Base-by-base conservation (phyloP, 1,140 invertebrate genomes). In the Drosophila eugracilis region DNA sequence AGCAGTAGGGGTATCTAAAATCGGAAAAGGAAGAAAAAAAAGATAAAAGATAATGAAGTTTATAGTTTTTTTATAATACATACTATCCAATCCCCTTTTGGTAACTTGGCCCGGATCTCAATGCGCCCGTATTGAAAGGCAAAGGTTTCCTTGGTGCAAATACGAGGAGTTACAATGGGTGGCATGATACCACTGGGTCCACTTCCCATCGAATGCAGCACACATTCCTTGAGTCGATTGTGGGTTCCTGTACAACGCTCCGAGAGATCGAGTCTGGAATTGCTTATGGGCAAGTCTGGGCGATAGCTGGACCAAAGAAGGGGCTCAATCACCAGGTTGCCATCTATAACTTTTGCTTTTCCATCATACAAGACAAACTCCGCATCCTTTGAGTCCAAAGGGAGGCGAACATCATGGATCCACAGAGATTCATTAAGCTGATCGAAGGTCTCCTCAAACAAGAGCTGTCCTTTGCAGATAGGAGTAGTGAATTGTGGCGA, bases 401-500 rank as follows among this genome's bases (percentile, higher is more conserved):
- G 86, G 4, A 54, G 19, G 0, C 86, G 81, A 5, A 88, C 83
- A 12, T 90, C 86, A 5, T 77, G 75, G 0, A 57, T 49, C 86
- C 86, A 90, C n/a, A 50, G 39, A 0, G 45, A 59, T n/a, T 81
- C 86, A 42, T 91, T 86, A 0, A 91, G 55, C 15, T 42, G 47
- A 10, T 89, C 72, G 28, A 89, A 91, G 24, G 70, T 69, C 10
- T 91, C 90, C 36, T 89, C 65, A 17, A 90, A 92, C 42, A 91
- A 45, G 2, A 89, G 58, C 36, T 89, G 69, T 12, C 73, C 89
- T 26, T 41, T 72, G 47, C 91, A 91, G 14, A 76, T 22, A 4
- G 72, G 52, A 5, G 2, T 39, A 2, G 28, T 26, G 17, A 44
- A 48, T 32, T 49, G 6, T 3, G 39, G 39, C 4, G 47, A 36